Conservation (phyloP, 2,888 invertebrate species). For the Drosophila differens region DNA sequence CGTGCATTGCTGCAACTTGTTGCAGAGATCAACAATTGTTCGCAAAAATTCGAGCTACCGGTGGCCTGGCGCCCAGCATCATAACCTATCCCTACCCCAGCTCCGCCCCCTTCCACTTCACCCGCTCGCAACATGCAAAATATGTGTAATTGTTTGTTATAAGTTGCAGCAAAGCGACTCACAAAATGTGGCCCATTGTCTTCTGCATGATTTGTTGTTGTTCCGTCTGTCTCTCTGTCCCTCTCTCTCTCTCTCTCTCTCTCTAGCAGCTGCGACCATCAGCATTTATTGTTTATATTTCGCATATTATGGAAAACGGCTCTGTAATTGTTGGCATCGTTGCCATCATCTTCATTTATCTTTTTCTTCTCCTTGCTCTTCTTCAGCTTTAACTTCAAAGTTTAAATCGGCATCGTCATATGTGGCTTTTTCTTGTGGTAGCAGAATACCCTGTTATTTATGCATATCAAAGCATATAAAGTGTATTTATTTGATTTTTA, state of each 20-base stretch:
- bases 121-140: slow-evolving; percentile 65
- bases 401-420: slow-evolving; percentile 49
- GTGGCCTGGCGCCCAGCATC: slow-evolving; percentile 55
- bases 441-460: slow-evolving; percentile 25
- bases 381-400: slow-evolving; percentile 12
- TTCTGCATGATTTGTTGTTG: slow-evolving; percentile 83
- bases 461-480: background rate
- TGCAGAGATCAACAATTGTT: slow-evolving; percentile 72
- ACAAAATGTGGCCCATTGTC: slow-evolving; percentile 83
- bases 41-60: slow-evolving; percentile 59
- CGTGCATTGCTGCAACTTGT: slow-evolving; percentile 69
- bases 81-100: slow-evolving; percentile 13
- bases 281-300: slow-evolving; percentile 78
- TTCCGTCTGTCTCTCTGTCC: slow-evolving; percentile 5
- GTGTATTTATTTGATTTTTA: background rate
- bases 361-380: slow-evolving; percentile 8
- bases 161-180: slow-evolving; percentile 72
- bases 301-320: slow-evolving; percentile 74
- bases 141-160: slow-evolving; percentile 81
- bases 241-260: background rate
- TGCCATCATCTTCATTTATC: slow-evolving; percentile 31
- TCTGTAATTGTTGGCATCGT: slow-evolving; percentile 60
- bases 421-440: slow-evolving; percentile 38
- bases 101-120: slow-evolving; percentile 5
- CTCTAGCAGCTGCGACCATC: slow-evolving; percentile 27